A percentile compares a stretch with the other conserved stretches of the same genome.
These are phyloP conservation scores for Papio anubis DNA, from an alignment of 2,113 vertebrate species.

Conservation along the genomic window DNA sequence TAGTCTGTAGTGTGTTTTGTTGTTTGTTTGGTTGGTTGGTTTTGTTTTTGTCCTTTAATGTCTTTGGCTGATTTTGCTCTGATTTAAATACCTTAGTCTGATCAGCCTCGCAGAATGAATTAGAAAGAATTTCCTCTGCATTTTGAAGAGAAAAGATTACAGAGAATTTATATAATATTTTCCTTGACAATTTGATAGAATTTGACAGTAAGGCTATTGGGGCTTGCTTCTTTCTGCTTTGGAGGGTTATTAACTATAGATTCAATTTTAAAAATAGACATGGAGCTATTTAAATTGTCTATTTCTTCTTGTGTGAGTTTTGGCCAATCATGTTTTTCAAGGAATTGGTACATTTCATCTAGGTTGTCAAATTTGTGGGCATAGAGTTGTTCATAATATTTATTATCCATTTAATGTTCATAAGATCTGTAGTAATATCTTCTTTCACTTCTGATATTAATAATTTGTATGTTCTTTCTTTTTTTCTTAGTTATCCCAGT, in stretches of 20 bases:
- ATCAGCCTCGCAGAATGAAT: neutral
- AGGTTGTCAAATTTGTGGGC: neutral
- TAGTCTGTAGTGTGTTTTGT: neutral
- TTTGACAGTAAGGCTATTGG: neutral
- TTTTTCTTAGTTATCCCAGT: neutral
- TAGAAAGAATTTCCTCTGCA: neutral
- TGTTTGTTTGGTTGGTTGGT: neutral
- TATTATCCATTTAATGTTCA: neutral
- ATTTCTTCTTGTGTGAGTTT: neutral
- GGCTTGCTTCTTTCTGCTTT: neutral
- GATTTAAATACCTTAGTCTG: no score
- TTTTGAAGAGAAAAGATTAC: neutral
- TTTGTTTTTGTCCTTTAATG: neutral
- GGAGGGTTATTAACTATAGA: neutral
- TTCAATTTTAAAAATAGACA: neutral
- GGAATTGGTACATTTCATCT: neutral
- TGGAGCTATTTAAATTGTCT: neutral
- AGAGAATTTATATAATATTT: neutral
- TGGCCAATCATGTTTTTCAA: neutral
- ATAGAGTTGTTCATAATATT: neutral
- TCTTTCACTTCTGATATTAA: neutral
- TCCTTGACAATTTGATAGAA: neutral
- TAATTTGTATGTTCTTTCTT: neutral
- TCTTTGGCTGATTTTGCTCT: neutral
- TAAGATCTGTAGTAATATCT: neutral